These are phyloP conservation scores for Narcine bancroftii DNA, from an alignment of 2,113 vertebrate genomes.

Conservation along the genomic window DNA sequence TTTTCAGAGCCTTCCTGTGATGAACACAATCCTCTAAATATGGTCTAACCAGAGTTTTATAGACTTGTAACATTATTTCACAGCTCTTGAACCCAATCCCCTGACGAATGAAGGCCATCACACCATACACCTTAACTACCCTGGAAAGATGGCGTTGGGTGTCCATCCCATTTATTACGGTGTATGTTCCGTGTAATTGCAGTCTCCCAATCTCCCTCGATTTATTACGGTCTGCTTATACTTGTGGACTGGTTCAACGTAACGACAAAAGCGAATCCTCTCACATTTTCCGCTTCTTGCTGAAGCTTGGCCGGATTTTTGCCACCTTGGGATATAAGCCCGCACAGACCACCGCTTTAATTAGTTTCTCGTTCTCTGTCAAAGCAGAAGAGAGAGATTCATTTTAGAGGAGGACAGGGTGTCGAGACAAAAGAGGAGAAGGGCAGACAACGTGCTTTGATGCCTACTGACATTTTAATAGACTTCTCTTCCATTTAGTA, in stretches of 20 bases:
- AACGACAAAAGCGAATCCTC: conserved; percentile 42
- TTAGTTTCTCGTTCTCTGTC: conserved; percentile 89
- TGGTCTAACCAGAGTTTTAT: too few relatives aligned
- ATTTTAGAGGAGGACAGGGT: background rate
- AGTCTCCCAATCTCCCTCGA: background rate
- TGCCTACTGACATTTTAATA: background rate
- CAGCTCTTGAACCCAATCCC: too few relatives aligned
- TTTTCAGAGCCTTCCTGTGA: too few relatives aligned
- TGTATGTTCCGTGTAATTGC: too few relatives aligned
- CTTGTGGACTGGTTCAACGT: background rate
- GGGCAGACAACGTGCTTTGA: background rate
- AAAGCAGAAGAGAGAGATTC: conserved; percentile 9
- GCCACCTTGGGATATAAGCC: conserved; percentile 97
- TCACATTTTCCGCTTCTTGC: conserved; percentile 86
- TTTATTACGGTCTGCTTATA: background rate
- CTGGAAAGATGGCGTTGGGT: too few relatives aligned
- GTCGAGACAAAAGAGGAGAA: too few relatives aligned
- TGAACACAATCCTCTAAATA: too few relatives aligned
- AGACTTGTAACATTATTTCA: too few relatives aligned
- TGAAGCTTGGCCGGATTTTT: conserved; percentile 77
- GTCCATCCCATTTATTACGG: too few relatives aligned
- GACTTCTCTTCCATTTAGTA: conserved; percentile 42
- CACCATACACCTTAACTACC: too few relatives aligned
- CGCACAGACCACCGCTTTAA: conserved; percentile 94
- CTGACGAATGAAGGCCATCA: too few relatives aligned